These are phyloP conservation scores for Chalcis sispes DNA, from an alignment of 2,888 invertebrate genomes.

Conservation along the genomic window DNA sequence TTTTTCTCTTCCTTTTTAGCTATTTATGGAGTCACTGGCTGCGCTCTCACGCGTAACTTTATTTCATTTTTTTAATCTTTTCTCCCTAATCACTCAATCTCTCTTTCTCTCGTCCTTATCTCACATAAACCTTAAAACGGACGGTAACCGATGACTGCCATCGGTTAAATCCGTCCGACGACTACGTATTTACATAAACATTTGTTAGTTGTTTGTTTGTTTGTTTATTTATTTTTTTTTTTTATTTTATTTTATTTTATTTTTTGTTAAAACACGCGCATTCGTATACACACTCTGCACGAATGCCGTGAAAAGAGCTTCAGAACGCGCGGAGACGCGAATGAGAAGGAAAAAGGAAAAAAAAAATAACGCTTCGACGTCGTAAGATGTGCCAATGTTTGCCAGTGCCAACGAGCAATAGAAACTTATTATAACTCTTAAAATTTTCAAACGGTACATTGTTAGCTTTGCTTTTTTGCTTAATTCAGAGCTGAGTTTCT, in stretches of 20 bases:
- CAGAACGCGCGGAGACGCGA: background rate
- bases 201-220: no score
- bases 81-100: slow-evolving; percentile 6
- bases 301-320: slow-evolving; percentile 26
- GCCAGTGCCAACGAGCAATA: slow-evolving; percentile 41
- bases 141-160: slow-evolving; percentile 37
- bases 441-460: background rate
- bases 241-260: no score
- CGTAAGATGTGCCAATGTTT: slow-evolving; percentile 11
- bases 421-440: slow-evolving; percentile 23
- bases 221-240: no score
- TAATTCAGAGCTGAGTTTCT: background rate
- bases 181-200: slow-evolving; percentile 48
- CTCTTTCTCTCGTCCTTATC: slow-evolving; percentile 13
- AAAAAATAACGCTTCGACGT: background rate
- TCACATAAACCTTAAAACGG: slow-evolving; percentile 28
- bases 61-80: slow-evolving; percentile 11
- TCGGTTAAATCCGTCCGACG: slow-evolving; percentile 22
- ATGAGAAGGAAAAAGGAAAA: slow-evolving; percentile 6
- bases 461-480: no score
- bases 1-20: background rate
- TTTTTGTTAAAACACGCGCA: slow-evolving; percentile 17
- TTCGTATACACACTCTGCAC: slow-evolving; percentile 5
- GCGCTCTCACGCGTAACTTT: slow-evolving; percentile 25
- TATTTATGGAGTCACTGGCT: slow-evolving; percentile 34